Conservation (phyloP, 2,797 vertebrate genomes). For the Pterois miles region DNA sequence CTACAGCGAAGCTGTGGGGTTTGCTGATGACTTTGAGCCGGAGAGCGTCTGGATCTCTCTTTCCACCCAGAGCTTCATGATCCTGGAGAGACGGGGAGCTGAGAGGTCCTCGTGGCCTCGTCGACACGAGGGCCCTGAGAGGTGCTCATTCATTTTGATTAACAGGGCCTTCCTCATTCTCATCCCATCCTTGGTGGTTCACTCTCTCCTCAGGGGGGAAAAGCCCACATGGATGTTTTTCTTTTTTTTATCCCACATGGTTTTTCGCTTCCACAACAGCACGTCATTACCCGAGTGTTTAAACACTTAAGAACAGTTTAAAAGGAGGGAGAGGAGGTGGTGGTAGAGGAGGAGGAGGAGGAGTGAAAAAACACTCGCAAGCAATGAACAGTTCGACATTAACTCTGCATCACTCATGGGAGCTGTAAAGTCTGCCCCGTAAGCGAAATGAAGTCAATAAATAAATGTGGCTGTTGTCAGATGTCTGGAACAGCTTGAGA, state of each 20-base stretch:
- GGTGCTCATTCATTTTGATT: conserved; percentile 74
- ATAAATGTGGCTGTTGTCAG: conserved; percentile 82
- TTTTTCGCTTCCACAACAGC: conserved; percentile 81
- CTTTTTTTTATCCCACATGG: conserved; percentile 71
- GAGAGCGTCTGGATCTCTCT: conserved; percentile 49
- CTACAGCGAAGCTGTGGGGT: not conserved
- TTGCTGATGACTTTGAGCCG: not conserved
- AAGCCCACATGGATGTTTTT: conserved; percentile 66
- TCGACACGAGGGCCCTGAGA: conserved; percentile 51
- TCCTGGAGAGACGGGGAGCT: not conserved
- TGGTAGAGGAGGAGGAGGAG: conserved; percentile 30
- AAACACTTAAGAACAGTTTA: conserved; percentile 82
- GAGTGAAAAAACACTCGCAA: conserved; percentile 61
- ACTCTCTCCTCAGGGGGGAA: conserved; percentile 49
- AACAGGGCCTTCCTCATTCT: conserved; percentile 66
- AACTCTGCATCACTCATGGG: conserved; percentile 79
- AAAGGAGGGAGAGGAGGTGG: conserved; percentile 52
- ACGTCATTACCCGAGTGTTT: conserved; percentile 83
- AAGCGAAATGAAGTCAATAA: conserved; percentile 82
- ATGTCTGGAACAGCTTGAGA: conserved; percentile 83
- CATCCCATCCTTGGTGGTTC: conserved; percentile 59
- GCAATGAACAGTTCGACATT: conserved; percentile 78
- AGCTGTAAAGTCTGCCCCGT: conserved; percentile 76
- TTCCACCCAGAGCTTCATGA: conserved; percentile 31
- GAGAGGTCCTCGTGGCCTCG: conserved; percentile 34